Evolutionary conservation across 2,113 vertebrate genomes (phyloP).

Genomic region (Pomatorhinus ruficollis): DNA sequence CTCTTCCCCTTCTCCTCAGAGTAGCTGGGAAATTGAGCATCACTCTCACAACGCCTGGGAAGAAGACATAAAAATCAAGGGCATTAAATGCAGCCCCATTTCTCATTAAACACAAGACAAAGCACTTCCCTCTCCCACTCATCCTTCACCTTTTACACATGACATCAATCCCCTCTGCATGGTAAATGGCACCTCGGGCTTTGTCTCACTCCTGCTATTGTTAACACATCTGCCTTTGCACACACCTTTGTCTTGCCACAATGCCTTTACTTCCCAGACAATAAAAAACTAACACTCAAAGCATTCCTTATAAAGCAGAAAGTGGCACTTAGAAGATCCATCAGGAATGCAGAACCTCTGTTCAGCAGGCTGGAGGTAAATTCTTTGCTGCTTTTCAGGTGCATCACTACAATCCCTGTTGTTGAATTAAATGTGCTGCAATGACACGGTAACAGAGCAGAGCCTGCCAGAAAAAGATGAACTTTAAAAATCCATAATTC

Average conservation of each 20-base stretch:
- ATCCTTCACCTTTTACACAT: not conserved
- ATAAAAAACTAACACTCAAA: not conserved
- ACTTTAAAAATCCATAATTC: slow-evolving; percentile 19
- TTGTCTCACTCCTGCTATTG: not conserved
- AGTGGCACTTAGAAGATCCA: not conserved
- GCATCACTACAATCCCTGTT: not conserved
- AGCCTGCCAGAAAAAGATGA: not conserved
- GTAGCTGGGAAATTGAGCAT: not conserved
- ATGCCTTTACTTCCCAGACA: not conserved
- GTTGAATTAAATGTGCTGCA: not conserved
- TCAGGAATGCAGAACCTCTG: not conserved
- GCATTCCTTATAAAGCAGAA: not conserved
- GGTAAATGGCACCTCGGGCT: not conserved
- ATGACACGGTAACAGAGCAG: not conserved
- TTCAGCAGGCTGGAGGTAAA: not conserved
- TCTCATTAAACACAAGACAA: not conserved
- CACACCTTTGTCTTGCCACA: not conserved
- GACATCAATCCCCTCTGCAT: not conserved
- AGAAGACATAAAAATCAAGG: not conserved
- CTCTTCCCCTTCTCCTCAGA: not conserved
- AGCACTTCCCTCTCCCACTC: not conserved
- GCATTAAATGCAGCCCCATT: not conserved
- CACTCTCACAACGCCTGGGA: not conserved
- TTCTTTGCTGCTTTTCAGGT: not conserved
- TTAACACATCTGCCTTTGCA: not conserved